Evolutionary conservation across 2,113 vertebrate species (phyloP).

Genomic region (Micromys minutus): DNA sequence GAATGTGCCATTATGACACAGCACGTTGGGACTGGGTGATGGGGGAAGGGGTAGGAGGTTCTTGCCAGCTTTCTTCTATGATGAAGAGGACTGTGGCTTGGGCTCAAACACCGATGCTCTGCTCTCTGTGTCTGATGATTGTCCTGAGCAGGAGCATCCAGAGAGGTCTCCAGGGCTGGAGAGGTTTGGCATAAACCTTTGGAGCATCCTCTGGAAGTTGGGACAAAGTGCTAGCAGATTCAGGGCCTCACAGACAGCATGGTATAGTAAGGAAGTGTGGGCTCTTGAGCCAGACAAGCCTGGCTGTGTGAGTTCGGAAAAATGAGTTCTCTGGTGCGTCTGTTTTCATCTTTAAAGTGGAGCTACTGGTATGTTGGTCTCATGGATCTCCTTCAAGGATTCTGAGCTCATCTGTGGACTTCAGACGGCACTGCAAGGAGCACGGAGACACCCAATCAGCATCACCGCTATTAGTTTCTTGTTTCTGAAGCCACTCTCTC

Average conservation of each 20-base stretch:
- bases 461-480: background rate
- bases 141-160: background rate
- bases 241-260: background rate
- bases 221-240: background rate
- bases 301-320: background rate
- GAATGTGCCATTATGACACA: background rate
- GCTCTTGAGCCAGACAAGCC: background rate
- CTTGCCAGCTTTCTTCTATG: background rate
- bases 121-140: background rate
- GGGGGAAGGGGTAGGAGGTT: background rate
- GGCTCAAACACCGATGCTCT: background rate
- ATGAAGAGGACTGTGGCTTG: background rate
- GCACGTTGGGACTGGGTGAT: background rate
- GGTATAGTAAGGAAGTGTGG: background rate
- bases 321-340: background rate
- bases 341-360: constrained; percentile 28
- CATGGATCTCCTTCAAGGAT: background rate
- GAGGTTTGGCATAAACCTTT: background rate
- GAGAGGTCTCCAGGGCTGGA: background rate
- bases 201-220: background rate
- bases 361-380: background rate
- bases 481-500: background rate
- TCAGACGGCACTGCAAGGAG: background rate
- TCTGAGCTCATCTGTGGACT: background rate
- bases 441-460: background rate